Evolutionary conservation across 2,113 vertebrate genomes (phyloP).

Genomic region (Anoplopoma fimbria): DNA sequence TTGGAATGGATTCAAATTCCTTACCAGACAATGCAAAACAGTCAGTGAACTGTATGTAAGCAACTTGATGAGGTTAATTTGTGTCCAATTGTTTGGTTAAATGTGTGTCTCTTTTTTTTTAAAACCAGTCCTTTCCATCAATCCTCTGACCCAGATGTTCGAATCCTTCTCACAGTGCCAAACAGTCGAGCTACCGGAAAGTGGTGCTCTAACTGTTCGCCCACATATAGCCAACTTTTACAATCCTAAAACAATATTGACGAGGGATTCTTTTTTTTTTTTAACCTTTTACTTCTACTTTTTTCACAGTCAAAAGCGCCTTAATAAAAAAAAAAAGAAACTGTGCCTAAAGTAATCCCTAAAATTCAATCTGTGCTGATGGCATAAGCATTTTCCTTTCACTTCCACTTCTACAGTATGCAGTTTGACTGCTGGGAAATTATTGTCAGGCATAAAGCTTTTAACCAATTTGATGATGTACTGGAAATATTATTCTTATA

Average conservation of each 20-base stretch:
- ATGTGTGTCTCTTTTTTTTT: conserved; percentile 1
- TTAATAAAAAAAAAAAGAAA: not conserved
- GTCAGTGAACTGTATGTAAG: conserved; percentile 3
- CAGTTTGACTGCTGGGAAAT: not conserved
- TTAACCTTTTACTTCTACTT: not conserved
- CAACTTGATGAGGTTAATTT: conserved; percentile 15
- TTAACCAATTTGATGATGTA: conserved; percentile 17
- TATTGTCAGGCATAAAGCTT: conserved; percentile 7
- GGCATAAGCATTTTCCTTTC: not conserved
- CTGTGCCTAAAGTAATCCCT: not conserved
- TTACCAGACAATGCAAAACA: conserved; percentile 27
- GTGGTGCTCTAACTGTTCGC: not conserved
- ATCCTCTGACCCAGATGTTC: not conserved
- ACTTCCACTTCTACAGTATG: not conserved
- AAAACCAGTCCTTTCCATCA: not conserved
- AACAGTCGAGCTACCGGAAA: not conserved
- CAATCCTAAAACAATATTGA: not conserved
- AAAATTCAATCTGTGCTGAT: not conserved
- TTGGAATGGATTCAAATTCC: conserved; percentile 51
- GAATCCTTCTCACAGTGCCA: not conserved
- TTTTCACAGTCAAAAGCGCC: not conserved
- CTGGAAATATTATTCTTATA: not conserved
- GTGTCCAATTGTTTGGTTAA: not conserved
- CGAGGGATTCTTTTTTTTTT: not conserved
- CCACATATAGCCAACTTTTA: not conserved